Conservation (phyloP, 2,888 invertebrate species). For the Drosophila tripunctata region DNA sequence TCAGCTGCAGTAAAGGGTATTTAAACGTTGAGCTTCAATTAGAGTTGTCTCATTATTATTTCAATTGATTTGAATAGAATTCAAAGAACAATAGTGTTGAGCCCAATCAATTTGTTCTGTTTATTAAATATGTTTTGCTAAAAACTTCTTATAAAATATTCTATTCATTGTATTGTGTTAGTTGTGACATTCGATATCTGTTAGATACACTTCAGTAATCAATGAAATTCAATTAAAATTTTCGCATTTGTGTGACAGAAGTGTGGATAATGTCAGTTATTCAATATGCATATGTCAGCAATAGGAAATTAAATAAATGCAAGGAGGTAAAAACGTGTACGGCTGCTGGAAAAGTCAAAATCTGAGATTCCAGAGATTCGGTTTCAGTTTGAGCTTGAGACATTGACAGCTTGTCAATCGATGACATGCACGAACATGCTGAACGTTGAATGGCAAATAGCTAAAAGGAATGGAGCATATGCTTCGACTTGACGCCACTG, state of each 20-base stretch:
- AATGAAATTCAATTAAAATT: slow-evolving; percentile 40
- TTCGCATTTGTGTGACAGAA: slow-evolving; percentile 1
- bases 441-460: slow-evolving; percentile 26
- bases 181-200: slow-evolving; percentile 2
- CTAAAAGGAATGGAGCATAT: slow-evolving; percentile 3
- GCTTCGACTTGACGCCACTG: slow-evolving; percentile 13
- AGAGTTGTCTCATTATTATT: too few species aligned
- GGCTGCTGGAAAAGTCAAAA: neutral
- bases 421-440: slow-evolving; percentile 34
- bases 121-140: neutral
- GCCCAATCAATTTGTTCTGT: neutral
- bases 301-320: slow-evolving; percentile 65
- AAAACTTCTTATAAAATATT: neutral
- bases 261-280: neutral
- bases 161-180: slow-evolving; percentile 1
- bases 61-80: too few species aligned
- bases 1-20: too few species aligned
- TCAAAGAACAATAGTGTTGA: too few species aligned
- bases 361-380: slow-evolving; percentile 7
- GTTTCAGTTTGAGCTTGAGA: neutral
- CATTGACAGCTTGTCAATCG: slow-evolving; percentile 51
- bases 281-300: slow-evolving; percentile 18
- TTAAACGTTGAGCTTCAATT: too few species aligned
- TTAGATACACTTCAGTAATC: slow-evolving; percentile 24
- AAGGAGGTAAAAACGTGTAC: slow-evolving; percentile 17